A percentile compares a stretch with the other conserved stretches of the same genome.
These are phyloP conservation scores for Drosophila putrida DNA, from an alignment of 2,888 invertebrate species.

Conservation along the genomic window DNA sequence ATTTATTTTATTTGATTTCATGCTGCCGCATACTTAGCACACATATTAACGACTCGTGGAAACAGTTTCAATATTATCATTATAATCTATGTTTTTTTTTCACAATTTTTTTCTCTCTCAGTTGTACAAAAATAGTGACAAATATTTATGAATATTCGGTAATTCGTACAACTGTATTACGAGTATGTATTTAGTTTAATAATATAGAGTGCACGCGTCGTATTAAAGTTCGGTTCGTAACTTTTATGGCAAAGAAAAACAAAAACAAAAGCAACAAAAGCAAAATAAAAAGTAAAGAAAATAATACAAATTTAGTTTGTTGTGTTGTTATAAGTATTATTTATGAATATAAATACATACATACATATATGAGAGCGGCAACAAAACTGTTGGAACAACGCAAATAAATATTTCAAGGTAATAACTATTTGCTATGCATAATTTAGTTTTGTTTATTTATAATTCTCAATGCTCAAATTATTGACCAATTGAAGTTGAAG, in stretches of 20 bases:
- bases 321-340: constrained; percentile 13
- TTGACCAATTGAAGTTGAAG: constrained; percentile 42
- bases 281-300: neutral
- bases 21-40: constrained; percentile 44
- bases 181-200: neutral
- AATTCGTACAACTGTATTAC: constrained; percentile 4
- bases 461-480: constrained; percentile 30
- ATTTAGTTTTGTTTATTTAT: constrained; percentile 43
- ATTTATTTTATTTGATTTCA: constrained; percentile 38
- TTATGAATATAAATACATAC: constrained; percentile 1
- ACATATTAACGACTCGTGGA: constrained; percentile 37
- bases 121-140: constrained; percentile 15
- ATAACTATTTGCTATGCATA: constrained; percentile 44
- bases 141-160: constrained; percentile 14
- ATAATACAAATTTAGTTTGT: constrained; percentile 8
- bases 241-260: constrained; percentile 2
- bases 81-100: constrained; percentile 11
- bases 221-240: constrained; percentile 10
- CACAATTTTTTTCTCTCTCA: neutral
- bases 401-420: constrained; percentile 53
- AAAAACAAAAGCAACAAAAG: too few species aligned
- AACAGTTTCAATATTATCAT: constrained; percentile 26
- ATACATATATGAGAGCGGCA: constrained; percentile 6
- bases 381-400: constrained; percentile 7
- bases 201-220: constrained; percentile 7